These are phyloP conservation scores for Pimpla rufipes DNA, from an alignment of 2,888 invertebrate genomes.

Conservation along the genomic window DNA sequence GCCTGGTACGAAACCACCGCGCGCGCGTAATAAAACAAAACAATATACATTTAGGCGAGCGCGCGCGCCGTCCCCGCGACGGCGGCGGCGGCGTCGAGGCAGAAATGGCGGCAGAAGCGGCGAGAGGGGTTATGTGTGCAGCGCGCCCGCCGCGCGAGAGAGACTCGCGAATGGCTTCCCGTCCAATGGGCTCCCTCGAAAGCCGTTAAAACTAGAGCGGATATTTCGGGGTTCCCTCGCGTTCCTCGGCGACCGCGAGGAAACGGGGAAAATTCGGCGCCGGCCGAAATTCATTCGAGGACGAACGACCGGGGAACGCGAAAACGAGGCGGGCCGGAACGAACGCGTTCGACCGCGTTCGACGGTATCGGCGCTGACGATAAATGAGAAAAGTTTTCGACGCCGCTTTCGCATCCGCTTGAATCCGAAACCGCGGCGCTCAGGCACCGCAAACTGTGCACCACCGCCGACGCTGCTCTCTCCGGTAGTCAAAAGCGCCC, in stretches of 20 bases:
- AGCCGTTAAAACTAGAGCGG: conserved; percentile 80
- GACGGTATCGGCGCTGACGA: conserved; percentile 74
- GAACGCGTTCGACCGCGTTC: conserved; percentile 69
- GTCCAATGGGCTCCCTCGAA: conserved; percentile 71
- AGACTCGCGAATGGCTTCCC: conserved; percentile 57
- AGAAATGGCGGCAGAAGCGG: conserved; percentile 35
- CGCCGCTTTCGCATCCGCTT: conserved; percentile 70
- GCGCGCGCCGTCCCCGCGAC: conserved; percentile 55
- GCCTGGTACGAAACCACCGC: conserved; percentile 77
- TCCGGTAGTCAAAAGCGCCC: conserved; percentile 18
- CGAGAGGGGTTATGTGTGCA: neutral
- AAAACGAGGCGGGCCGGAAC: conserved; percentile 7
- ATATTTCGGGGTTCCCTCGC: conserved; percentile 76
- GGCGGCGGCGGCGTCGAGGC: too few species aligned
- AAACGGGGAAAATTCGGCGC: conserved; percentile 37
- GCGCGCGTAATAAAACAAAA: conserved; percentile 80
- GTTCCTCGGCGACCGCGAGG: conserved; percentile 39
- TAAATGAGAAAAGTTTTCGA: conserved; percentile 79
- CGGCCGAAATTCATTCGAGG: neutral
- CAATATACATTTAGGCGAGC: conserved; percentile 77
- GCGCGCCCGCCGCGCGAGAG: neutral
- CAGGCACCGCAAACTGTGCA: neutral
- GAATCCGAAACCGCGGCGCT: conserved; percentile 7
- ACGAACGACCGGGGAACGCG: conserved; percentile 9
- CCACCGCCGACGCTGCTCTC: too few species aligned